phyloP scores from a whole-genome alignment of 2,797 vertebrate species.

The Pachyuromys duprasi region DNA sequence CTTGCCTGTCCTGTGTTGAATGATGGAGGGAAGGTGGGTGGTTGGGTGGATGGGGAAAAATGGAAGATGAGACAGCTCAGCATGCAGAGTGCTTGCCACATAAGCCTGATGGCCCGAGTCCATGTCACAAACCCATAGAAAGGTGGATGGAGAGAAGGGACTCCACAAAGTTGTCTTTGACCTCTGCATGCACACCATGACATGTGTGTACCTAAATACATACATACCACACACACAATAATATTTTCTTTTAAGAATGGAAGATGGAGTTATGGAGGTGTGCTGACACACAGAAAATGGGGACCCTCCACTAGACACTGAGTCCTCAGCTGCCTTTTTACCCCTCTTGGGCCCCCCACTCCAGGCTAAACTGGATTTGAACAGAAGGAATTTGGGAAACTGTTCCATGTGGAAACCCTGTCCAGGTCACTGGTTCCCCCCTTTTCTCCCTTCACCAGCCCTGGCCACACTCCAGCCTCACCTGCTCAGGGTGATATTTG shows the following conservation, averaged over 20 bases:
- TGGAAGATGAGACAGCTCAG: neutral
- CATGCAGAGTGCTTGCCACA: neutral
- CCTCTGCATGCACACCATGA: neutral
- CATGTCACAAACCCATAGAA: neutral
- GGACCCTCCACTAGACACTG: neutral
- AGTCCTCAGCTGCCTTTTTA: neutral
- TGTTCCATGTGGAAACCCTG: neutral
- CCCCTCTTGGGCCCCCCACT: neutral
- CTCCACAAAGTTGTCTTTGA: neutral
- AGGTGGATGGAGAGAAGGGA: neutral
- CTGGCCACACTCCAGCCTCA: slow-evolving; percentile 72
- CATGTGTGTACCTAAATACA: neutral
- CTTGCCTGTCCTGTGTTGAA: neutral
- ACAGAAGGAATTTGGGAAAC: neutral
- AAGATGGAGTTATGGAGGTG: neutral
- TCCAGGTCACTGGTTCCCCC: neutral
- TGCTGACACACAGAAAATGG: neutral
- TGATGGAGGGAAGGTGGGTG: neutral
- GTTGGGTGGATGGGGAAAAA: neutral
- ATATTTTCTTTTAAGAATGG: neutral
- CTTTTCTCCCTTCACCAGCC: neutral
- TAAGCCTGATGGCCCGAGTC: neutral
- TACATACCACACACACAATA: neutral
- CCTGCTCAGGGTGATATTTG: slow-evolving; percentile 88
- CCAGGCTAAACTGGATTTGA: neutral